Base-by-base conservation (phyloP, 2,888 invertebrate genomes). In the Plagiodera versicolora region DNA sequence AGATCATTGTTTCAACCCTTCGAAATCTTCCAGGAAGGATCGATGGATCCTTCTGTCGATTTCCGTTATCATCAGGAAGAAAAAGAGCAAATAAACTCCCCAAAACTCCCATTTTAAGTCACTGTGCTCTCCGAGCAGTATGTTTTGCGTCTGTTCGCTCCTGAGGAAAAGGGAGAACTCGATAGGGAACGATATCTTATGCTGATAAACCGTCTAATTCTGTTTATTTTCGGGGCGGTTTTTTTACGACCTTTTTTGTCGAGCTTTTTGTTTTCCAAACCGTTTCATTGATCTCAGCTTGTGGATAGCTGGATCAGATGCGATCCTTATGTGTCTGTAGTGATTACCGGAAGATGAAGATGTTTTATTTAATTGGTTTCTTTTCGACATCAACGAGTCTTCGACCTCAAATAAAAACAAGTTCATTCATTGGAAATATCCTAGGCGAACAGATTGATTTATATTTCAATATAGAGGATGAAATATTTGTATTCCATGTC, bases 101-200 rank as follows among this genome's bases (percentile, higher is more conserved):
- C 11, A 10, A 28, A 2, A 10, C 32, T 11, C 32, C 10, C 32
- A 32, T 32, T 2, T 11, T 10, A 32, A 2, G 32, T 11, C 11
- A 2, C 2, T 10, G 8, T 32, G 32, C 32, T 32, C 2, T 11
- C 6, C 10, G 11, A 10, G 32, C 32, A 32, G 5, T 32, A 2
- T 32, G 10, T 32, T 32, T 8, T 32, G 8, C 10, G 32, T 11
- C 8, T 11, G 32, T n/a, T n/a, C n/a, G n/a, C n/a, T n/a, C n/a
- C n/a, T n/a, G n/a, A n/a, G 11, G 20, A 60, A 56, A 56, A 39
- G 17, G 17, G 30, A 44, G 20, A 39, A 24, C 17, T 30, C 46
- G 57, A 61, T 61, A 61, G 54, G 57, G 30, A 61, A 61, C 52
- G 53, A 44, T 61, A 57, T 57, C 61, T 61, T 56, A 56, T 56